Conservation (phyloP, 2,113 vertebrate species). For the Tragelaphus strepsiceros region DNA sequence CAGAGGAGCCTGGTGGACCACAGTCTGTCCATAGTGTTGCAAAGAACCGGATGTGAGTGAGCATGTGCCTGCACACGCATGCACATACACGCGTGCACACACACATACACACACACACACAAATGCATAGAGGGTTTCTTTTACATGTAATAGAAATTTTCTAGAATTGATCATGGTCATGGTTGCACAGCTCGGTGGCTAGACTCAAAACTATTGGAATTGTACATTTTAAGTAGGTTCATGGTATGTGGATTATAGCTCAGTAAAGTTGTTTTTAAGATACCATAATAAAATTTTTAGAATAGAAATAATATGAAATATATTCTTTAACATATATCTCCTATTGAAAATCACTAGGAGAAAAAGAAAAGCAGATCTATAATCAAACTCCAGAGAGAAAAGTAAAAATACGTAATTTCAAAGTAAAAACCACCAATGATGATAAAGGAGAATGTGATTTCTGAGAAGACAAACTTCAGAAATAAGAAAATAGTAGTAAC, state of each 20-base stretch:
- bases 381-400: background rate
- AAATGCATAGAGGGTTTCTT: background rate
- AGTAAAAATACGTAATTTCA: background rate
- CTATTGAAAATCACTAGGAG: background rate
- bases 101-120: background rate
- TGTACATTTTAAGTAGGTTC: background rate
- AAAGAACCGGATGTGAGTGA: background rate
- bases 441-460: background rate
- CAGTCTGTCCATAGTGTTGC: background rate
- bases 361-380: background rate
- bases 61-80: background rate
- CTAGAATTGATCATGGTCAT: background rate
- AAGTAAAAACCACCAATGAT: background rate
- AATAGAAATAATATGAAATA: background rate
- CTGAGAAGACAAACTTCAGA: background rate
- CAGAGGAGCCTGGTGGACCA: background rate
- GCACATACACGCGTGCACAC: rapidly evolving
- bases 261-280: background rate
- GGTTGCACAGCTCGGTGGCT: background rate
- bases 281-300: background rate
- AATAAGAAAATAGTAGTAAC: background rate
- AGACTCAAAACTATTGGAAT: background rate
- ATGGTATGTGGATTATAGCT: background rate
- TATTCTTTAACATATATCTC: background rate
- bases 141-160: background rate